A percentile compares a stretch with the other conserved stretches of the same genome.
Conservation (phyloP, 2,888 invertebrate genomes). For the Orthosia gothica region DNA sequence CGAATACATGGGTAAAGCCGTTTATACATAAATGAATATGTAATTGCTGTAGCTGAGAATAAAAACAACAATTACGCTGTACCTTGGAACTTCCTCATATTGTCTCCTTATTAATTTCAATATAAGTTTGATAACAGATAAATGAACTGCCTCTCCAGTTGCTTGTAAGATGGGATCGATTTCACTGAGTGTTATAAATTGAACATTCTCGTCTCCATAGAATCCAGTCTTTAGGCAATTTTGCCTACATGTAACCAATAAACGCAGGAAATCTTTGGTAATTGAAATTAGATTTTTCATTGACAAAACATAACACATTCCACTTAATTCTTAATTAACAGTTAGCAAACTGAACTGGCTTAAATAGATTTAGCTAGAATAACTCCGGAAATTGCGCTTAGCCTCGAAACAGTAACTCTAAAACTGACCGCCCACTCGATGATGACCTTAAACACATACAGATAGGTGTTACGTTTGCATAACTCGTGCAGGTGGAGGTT, state of each 20-base stretch:
- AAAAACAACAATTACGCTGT: constrained; percentile 53
- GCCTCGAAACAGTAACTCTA: constrained; percentile 59
- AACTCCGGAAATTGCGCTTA: constrained; percentile 63
- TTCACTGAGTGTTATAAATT: not conserved
- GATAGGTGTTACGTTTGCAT: constrained; percentile 64
- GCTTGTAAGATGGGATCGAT: not conserved
- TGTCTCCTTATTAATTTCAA: constrained; percentile 22
- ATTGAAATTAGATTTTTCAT: not conserved
- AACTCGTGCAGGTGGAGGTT: constrained; percentile 82
- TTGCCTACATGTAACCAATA: no score
- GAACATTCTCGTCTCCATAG: not conserved
- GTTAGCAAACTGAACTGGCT: constrained; percentile 3
- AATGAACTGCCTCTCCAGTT: not conserved
- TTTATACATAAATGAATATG: constrained; percentile 38
- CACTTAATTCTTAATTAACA: constrained; percentile 1
- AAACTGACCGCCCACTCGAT: constrained; percentile 57
- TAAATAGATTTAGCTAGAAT: constrained; percentile 24
- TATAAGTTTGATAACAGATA: constrained; percentile 5
- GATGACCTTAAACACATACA: constrained; percentile 71
- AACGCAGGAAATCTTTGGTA: no score
- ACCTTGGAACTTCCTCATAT: constrained; percentile 48
- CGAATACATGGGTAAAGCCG: constrained; percentile 11
- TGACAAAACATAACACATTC: not conserved
- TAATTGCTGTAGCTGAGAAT: constrained; percentile 48
- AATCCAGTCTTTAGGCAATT: not conserved